Base-by-base conservation (phyloP, 2,797 vertebrate genomes). In the Characodon lateralis region DNA sequence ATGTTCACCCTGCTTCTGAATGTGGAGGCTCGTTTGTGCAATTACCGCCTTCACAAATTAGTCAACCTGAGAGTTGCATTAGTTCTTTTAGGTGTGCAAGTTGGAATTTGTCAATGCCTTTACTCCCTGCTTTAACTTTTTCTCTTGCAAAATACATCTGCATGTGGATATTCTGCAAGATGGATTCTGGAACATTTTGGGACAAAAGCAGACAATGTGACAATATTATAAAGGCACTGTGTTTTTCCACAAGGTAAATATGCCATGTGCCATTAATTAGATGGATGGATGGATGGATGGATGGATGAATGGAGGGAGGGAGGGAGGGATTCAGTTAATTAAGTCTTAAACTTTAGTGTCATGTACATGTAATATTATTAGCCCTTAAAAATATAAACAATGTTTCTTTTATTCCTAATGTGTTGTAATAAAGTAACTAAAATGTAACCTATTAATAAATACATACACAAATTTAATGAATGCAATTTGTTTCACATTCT, bases 41-140 rank as follows among this genome's bases (percentile, higher is more conserved):
- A 81, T 48, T 73, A 69, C 77, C 65, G 78, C 76, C 75, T 77
- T 82, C 41, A 72, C 59, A 46, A 78, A 71, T 86, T 85, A 81
- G 65, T 85, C 81, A 84, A 79, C 53, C 77, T 74, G 39, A 72
- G 26, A 35, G 48, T 66, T 46, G 66, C 72, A 68, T 28, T 7
- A 48, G 13, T 77, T 72, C 74, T 43, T 79, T 43, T 2, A 56
- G 61, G 71, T 78, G 71, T 51, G 43, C 26, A 72, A 69, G 58
- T 2, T 43, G 31, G 51, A 71, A 39, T 77, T 39, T 80, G 68
- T 78, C 8, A 68, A 58, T 5, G 0, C 28, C 50, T 5, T 53
- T 43, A 58, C 65, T 73, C 50, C 50, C 31, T 63, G 39, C 46
- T 73, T 82, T 43, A 74, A 18, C 39, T 12, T 58, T 26, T 46